Evolutionary conservation across 2,888 invertebrate genomes (phyloP).

Genomic region (Stomorhina lunata): DNA sequence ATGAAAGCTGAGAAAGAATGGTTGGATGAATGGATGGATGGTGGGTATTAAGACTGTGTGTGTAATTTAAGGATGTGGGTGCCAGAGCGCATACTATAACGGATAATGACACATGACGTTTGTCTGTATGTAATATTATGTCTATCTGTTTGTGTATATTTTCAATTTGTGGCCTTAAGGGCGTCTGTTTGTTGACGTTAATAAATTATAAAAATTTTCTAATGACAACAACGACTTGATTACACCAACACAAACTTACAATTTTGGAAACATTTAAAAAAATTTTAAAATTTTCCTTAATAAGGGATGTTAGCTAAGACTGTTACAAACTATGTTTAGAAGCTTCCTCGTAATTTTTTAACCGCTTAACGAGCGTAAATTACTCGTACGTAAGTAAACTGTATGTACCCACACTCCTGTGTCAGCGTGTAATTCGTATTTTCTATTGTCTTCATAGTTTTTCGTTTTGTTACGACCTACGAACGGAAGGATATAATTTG

Average conservation of each 20-base stretch:
- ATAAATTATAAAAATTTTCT: constrained; percentile 78
- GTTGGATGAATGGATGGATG: constrained; percentile 22
- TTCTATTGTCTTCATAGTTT: no score
- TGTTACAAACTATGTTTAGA: not conserved
- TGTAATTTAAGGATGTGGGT: constrained; percentile 60
- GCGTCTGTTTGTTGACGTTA: constrained; percentile 76
- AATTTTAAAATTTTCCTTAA: constrained; percentile 49
- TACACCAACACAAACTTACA: constrained; percentile 13
- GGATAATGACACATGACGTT: constrained; percentile 60
- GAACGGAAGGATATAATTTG: constrained; percentile 65
- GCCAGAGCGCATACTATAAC: constrained; percentile 64
- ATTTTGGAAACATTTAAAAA: not conserved
- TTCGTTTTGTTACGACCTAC: not conserved
- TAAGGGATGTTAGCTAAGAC: constrained; percentile 51
- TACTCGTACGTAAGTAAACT: constrained; percentile 9
- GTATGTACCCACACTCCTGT: not conserved
- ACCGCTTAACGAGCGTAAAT: constrained; percentile 60
- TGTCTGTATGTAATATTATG: not conserved
- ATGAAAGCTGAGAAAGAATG: no score
- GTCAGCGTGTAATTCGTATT: not conserved
- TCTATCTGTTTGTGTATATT: constrained; percentile 30
- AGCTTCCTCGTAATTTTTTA: constrained; percentile 49
- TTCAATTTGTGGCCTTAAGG: constrained; percentile 65
- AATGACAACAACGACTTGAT: constrained; percentile 72
- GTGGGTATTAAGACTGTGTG: constrained; percentile 34